Evolutionary conservation across 2,888 invertebrate genomes (phyloP).

Genomic region (Drosophila birchii): DNA sequence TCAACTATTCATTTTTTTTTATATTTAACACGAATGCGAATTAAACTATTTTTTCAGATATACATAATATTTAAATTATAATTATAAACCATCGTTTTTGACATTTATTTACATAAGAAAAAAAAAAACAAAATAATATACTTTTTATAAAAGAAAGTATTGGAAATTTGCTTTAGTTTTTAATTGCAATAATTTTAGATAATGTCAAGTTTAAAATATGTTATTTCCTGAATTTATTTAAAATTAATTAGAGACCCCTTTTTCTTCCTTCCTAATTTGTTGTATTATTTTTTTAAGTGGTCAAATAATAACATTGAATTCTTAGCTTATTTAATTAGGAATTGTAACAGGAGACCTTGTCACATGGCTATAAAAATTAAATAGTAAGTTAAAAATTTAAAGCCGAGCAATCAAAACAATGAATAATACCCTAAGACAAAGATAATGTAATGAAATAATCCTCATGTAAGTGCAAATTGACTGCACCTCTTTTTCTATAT

Average conservation of each 20-base stretch:
- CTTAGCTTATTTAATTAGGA: background rate
- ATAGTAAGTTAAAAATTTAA: background rate
- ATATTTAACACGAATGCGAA: no score
- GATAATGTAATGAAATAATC: constrained; percentile 1
- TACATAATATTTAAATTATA: no score
- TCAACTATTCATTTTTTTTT: no score
- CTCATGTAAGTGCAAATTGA: constrained; percentile 21
- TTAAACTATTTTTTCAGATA: no score
- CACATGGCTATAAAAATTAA: background rate
- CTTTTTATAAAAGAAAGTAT: no score
- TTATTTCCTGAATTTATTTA: background rate
- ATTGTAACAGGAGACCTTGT: background rate
- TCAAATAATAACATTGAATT: background rate
- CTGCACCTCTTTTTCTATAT: background rate
- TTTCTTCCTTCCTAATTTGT: background rate
- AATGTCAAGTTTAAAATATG: background rate
- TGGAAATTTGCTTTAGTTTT: no score
- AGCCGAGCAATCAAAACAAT: background rate
- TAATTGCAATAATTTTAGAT: no score
- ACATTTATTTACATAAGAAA: no score
- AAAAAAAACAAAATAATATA: no score
- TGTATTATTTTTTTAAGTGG: background rate
- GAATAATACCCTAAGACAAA: constrained; percentile 2
- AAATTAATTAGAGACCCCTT: background rate
- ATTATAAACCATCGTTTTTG: no score